Evolutionary conservation across 2,797 vertebrate species (phyloP), one percentile per base, ranked within the genome.

Genomic region (Epinephelus malabaricus): DNA sequence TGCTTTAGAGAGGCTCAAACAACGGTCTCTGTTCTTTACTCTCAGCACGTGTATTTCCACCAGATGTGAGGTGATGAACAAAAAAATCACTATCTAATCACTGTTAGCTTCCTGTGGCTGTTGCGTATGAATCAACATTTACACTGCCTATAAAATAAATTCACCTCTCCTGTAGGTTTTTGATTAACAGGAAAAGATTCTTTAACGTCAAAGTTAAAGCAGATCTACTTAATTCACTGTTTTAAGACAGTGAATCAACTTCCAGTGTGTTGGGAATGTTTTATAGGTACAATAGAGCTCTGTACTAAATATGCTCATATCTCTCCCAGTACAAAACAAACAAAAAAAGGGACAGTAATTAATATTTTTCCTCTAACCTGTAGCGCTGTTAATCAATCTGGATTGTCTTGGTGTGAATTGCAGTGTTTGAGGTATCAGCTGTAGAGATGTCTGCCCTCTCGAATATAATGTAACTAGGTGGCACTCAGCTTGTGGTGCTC

Each of bases 1-100:
- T 68, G 56, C 49, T 61, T 12, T 19, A 63, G 17, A 61, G 47
- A 60, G 18, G 23, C 50, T 69, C 5, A 13, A 66, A 82, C 50
- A 46, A 40, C 17, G 19, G 68, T 47, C 51, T 7, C 53, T 5
- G 64, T 15, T 40, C 10, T 65, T 54, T 69, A 23, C 4, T 30
- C 11, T 15, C 49, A 9, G 45, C 6, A 38, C 61, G 14, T 46
- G 45, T 19, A 40, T 49, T 69, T 74, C 64, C 11, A 54, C 30
- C 21, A 79, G 38, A 62, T 56, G 6, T 60, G 17, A 58, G 38
- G 12, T 11, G 43, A n/a, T 2, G 3, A 76, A 55, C 50, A 55
- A 17, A 23, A 46, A 9, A 46, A 25, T 51, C 19, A 3, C 19
- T n/a, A 45, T 13, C 10, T 8, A 19, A 3, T 38, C 14, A 1